Evolutionary conservation across 2,888 invertebrate species (phyloP).

Genomic region (Venustoraphidia nigricollis): DNA sequence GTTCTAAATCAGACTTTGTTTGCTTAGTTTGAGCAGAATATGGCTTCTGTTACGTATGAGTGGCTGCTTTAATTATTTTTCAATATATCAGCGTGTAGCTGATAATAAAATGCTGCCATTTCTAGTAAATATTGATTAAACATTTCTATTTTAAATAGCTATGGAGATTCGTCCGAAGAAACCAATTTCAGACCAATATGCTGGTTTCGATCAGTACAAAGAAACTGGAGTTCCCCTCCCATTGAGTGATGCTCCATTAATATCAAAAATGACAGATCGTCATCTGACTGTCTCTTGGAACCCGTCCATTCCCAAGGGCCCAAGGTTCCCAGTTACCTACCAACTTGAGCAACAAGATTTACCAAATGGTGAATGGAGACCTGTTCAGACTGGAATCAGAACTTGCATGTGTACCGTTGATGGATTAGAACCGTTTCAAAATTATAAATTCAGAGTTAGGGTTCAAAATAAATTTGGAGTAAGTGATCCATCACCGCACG

Average conservation of each 20-base stretch:
- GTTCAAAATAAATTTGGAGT: constrained; percentile 95
- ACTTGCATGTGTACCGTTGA: constrained; percentile 81
- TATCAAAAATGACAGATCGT: constrained; percentile 82
- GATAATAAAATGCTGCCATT: background rate
- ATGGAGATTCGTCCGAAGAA: constrained; percentile 50
- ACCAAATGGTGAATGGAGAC: constrained; percentile 88
- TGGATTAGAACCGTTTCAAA: constrained; percentile 80
- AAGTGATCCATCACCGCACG: constrained; percentile 89
- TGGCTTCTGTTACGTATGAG: too few relatives aligned
- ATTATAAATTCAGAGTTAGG: constrained; percentile 88
- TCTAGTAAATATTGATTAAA: background rate
- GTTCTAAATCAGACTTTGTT: too few relatives aligned
- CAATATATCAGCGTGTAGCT: background rate
- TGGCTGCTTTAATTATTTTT: too few relatives aligned
- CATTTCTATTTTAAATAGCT: constrained; percentile 25
- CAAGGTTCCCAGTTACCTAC: constrained; percentile 83
- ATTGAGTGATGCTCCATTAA: constrained; percentile 77
- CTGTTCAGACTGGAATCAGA: constrained; percentile 68
- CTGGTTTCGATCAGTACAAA: constrained; percentile 70
- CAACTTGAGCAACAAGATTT: constrained; percentile 88
- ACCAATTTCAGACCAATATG: constrained; percentile 62
- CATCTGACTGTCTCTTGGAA: constrained; percentile 85
- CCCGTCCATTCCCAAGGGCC: constrained; percentile 77
- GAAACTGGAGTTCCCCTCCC: constrained; percentile 76
- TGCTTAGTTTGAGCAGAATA: too few relatives aligned